These are phyloP conservation scores for Drosophila ustulata DNA, from an alignment of 2,888 invertebrate species.

Conservation along the genomic window DNA sequence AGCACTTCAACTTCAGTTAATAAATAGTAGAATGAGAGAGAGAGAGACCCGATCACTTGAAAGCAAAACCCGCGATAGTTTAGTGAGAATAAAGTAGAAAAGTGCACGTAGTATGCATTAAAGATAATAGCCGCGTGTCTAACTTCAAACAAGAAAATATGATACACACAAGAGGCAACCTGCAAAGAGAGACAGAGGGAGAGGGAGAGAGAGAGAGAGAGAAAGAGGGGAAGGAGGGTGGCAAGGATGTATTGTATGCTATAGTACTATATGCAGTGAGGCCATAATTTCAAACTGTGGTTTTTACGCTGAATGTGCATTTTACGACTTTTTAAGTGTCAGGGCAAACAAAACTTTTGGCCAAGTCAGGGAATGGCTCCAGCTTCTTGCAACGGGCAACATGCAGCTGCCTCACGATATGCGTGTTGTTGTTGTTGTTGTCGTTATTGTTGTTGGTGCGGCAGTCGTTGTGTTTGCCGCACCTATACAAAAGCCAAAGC, in stretches of 20 bases:
- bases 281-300: slow-evolving; percentile 70
- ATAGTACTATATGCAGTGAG: slow-evolving; percentile 39
- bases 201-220: not conserved
- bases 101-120: slow-evolving; percentile 61
- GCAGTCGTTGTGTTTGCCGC: slow-evolving; percentile 5
- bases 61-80: slow-evolving; percentile 7
- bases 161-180: slow-evolving; percentile 41
- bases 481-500: slow-evolving; percentile 50
- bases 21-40: not conserved
- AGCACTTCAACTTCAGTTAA: not conserved
- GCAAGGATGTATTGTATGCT: not conserved
- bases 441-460: slow-evolving; percentile 14
- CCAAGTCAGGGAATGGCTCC: slow-evolving; percentile 29
- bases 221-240: not conserved
- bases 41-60: slow-evolving; percentile 4
- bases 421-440: slow-evolving; percentile 13
- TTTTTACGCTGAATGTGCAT: slow-evolving; percentile 75
- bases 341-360: slow-evolving; percentile 69
- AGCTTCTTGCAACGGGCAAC: slow-evolving; percentile 23
- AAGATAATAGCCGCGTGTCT: slow-evolving; percentile 55
- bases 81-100: slow-evolving; percentile 23
- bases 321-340: slow-evolving; percentile 78
- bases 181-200: not conserved
- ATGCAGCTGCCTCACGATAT: slow-evolving; percentile 24
- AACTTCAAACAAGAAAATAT: slow-evolving; percentile 65